Percentiles rank a stretch among this genome's conserved stretches.
These are phyloP conservation scores for Leucoptera coffeella DNA, from an alignment of 2,888 invertebrate species.

Conservation along the genomic window DNA sequence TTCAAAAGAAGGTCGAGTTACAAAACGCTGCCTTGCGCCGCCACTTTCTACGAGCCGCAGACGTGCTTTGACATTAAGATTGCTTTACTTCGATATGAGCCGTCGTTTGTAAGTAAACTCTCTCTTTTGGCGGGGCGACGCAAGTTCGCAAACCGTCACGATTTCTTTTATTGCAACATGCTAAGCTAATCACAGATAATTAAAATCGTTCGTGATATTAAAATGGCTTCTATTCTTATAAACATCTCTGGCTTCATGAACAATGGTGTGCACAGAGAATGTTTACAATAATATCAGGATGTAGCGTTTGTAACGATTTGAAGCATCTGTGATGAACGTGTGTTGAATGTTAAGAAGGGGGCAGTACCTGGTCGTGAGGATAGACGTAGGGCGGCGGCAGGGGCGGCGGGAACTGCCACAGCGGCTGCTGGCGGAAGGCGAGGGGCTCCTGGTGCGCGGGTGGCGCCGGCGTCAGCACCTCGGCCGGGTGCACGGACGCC, in stretches of 20 bases:
- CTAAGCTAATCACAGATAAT: too few relatives aligned
- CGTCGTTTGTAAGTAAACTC: slow-evolving; percentile 25
- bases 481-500: slow-evolving; percentile 63
- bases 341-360: slow-evolving; percentile 11
- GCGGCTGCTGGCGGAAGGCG: slow-evolving; percentile 62
- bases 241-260: too few relatives aligned
- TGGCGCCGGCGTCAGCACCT: slow-evolving; percentile 55
- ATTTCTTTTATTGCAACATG: slow-evolving; percentile 25
- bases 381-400: slow-evolving; percentile 72
- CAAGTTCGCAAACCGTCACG: slow-evolving; percentile 33
- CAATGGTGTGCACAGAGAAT: too few relatives aligned
- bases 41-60: slow-evolving; percentile 42
- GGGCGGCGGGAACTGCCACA: slow-evolving; percentile 82
- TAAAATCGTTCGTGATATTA: too few relatives aligned
- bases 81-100: slow-evolving; percentile 41
- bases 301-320: too few relatives aligned
- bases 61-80: slow-evolving; percentile 49
- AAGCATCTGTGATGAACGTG: too few relatives aligned
- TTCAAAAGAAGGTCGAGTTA: slow-evolving; percentile 47
- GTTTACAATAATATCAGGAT: too few relatives aligned
- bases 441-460: slow-evolving; percentile 47
- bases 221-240: too few relatives aligned
- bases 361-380: slow-evolving; percentile 68
- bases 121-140: slow-evolving; percentile 30
- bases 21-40: slow-evolving; percentile 40